A percentile compares a stretch with the other conserved stretches of the same genome.
These are phyloP conservation scores for Ridgeia piscesae DNA, from an alignment of 1,140 invertebrate genomes.

Conservation along the genomic window DNA sequence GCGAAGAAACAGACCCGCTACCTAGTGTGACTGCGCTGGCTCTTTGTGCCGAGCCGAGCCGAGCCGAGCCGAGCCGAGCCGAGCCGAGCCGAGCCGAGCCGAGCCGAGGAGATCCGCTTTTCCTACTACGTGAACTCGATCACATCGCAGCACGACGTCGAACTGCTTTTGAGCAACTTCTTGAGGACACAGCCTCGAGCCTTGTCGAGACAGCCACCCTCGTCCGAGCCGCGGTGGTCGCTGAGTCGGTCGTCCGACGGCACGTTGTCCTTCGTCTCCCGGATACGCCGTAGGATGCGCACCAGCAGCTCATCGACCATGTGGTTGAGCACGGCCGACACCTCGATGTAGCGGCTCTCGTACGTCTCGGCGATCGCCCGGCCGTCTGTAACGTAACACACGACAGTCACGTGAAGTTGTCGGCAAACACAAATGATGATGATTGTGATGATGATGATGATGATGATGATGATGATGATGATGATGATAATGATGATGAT, in stretches of 20 bases:
- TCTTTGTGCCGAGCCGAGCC: not conserved
- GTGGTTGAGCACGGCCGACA: conserved; percentile 76
- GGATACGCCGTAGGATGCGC: conserved; percentile 69
- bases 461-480: too few species aligned
- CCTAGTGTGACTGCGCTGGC: not conserved
- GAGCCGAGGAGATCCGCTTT: not conserved
- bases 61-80: too few species aligned
- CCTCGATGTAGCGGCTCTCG: conserved; percentile 80
- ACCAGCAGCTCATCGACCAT: conserved; percentile 80
- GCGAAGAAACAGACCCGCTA: not conserved
- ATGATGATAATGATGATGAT: too few species aligned
- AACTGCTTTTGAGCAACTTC: not conserved
- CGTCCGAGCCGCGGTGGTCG: not conserved
- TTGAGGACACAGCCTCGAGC: not conserved
- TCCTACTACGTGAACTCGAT: not conserved
- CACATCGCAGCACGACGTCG: not conserved
- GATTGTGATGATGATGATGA: too few species aligned
- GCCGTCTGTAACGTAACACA: conserved; percentile 40
- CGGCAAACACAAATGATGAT: too few species aligned
- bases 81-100: too few species aligned
- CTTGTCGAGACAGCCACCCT: not conserved
- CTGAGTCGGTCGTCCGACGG: not conserved
- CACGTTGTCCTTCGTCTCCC: not conserved
- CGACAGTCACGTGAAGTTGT: too few species aligned
- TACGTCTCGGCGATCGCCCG: conserved; percentile 66